Base-by-base conservation (phyloP, 2,797 vertebrate species). In the Acridotheres tristis region DNA sequence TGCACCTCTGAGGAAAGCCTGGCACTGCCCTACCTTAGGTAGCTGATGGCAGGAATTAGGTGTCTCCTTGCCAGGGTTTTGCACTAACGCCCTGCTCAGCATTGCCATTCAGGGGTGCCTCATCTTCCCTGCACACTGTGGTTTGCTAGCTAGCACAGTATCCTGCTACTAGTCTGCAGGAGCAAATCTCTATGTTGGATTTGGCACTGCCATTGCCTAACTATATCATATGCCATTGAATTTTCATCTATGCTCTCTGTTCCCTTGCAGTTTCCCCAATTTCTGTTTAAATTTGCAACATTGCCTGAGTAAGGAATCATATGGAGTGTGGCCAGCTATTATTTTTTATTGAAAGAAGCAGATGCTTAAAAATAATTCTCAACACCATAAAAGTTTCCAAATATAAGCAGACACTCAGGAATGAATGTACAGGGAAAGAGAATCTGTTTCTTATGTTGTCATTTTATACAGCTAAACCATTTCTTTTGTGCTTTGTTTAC, bases 401-500 rank as follows among this genome's bases (percentile, higher is more conserved):
- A 89, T 88, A 86, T 54, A 81, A 91, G 48, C 7, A 94, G 73
- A 77, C 68, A 63, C 27, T 76, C 47, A 63, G 62, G 66, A 88
- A 72, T 59, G 43, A 92, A 76, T 30, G 43, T 34, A 72, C 36
- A 45, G 38, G 22, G 82, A 65, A 87, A 71, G 50, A 71, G 23
- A 82, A 85, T 85, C 34, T 87, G 25, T 87, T 93, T 80, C 67
- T 79, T 92, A 54, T 43, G 29, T 43, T 77, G 32, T 45, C 55
- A 48, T 14, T 81, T 92, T 43, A 68, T 79, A 13, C 19, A 88
- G 36, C 45, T 55, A 90, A 95, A 63, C 48, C 6, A 61, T 91
- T 94, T 92, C 50, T 54, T 82, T 61, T 61, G 61, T 93, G 47
- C 61, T 93, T 90, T 93, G 51, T 90, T 94, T 90, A 67, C 77